These are phyloP conservation scores for Bubo bubo DNA, from an alignment of 2,113 vertebrate genomes.

Conservation along the genomic window DNA sequence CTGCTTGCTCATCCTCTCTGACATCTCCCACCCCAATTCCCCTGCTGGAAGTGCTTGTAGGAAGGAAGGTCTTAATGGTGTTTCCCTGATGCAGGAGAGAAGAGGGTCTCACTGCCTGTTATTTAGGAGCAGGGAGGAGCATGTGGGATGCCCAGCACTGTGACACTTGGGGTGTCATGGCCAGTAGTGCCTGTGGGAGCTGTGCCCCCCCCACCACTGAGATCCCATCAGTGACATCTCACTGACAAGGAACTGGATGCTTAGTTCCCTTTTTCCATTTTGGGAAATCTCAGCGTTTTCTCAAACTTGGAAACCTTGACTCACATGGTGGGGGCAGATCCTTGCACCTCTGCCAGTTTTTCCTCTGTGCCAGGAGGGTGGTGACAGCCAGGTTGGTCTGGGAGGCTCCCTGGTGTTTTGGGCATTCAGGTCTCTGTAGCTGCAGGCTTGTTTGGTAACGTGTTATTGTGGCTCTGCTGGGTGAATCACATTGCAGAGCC, in stretches of 20 bases:
- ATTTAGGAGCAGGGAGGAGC: background rate
- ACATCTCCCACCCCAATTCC: background rate
- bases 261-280: background rate
- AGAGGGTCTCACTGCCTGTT: background rate
- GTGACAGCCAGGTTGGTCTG: background rate
- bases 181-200: background rate
- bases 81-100: background rate
- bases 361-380: background rate
- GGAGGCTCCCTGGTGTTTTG: background rate
- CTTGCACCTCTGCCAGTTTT: background rate
- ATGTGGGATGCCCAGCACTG: background rate
- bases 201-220: background rate
- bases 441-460: background rate
- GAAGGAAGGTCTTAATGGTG: background rate
- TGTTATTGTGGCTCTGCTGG: background rate
- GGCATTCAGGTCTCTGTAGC: background rate
- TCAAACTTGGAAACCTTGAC: background rate
- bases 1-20: fast-evolving
- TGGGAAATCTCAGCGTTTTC: background rate
- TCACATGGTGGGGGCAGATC: background rate
- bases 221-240: background rate
- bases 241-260: background rate
- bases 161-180: background rate
- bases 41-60: background rate
- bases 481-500: background rate